Evolutionary conservation across 2,888 invertebrate genomes (phyloP), one percentile per base, ranked within the genome.

Genomic region (Scaptomyza reducta): DNA sequence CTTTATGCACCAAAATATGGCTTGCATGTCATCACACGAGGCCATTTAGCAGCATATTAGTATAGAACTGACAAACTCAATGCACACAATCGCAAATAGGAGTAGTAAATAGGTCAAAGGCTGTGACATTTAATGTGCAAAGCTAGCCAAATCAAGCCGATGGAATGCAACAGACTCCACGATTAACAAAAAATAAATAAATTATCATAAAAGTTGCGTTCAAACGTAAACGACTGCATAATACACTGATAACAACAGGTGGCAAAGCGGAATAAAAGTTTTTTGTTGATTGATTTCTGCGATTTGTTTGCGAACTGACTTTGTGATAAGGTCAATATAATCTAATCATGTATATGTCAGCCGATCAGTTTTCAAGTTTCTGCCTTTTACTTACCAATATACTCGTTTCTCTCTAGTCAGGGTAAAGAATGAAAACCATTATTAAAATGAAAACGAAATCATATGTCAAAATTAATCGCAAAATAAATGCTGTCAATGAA

Each of bases 401-500:
- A 3, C 13, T 13, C 1, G 11, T 33, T 13, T 11, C 13, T 11
- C 11, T 1, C 13, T 4, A 33, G 11, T 27, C 22, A 22, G 3
- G 27, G 0, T 2, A n/a, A 0, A 35, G 6, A 1, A n/a, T n/a
- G 6, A 59, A 27, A 18, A 33, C 6, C n/a, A 41, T n/a, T 4
- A 53, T 42, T 49, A 40, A 25, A 38, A 50, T 47, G n/a, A 53
- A 33, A 64, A 38, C 64, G 44, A 70, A 70, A 58, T 63, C 25
- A 13, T 46, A 44, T 58, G 57, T 60, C 42, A 60, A 35, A 55
- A n/a, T 40, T 41, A 64, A 60, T 55, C 38, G n/a, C 11, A 40
- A 45, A 68, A 64, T 62, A 60, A 67, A 77, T 73, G 44, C 51
- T 67, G 47, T 77, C 46, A 51, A 61, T 68, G 46, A 31, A 65